These are phyloP conservation scores for Caloenas nicobarica DNA, from an alignment of 2,113 vertebrate genomes.

Conservation along the genomic window DNA sequence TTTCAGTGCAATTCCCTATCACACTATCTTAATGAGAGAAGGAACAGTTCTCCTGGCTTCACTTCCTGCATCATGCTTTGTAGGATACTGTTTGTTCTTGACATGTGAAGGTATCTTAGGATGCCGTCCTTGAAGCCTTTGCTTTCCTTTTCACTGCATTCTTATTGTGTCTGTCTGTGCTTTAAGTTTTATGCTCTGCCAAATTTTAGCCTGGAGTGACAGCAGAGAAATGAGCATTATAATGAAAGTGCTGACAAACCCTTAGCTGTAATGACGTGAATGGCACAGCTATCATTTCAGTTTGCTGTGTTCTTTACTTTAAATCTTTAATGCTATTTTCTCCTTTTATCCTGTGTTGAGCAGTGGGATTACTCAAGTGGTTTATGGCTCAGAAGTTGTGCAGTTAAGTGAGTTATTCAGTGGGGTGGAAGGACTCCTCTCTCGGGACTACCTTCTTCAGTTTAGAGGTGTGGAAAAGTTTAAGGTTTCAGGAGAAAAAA, in stretches of 20 bases:
- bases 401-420: conserved; percentile 29
- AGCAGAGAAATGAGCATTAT: conserved; percentile 58
- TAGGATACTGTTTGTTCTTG: background rate
- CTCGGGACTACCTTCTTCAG: background rate
- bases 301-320: conserved; percentile 55
- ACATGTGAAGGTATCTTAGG: background rate
- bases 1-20: background rate
- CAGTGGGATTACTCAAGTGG: conserved; percentile 55
- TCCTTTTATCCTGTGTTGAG: conserved; percentile 42
- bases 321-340: conserved; percentile 71
- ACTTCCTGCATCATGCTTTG: background rate
- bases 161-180: conserved; percentile 38
- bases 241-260: conserved; percentile 67
- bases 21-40: background rate
- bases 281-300: conserved; percentile 32
- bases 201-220: conserved; percentile 61
- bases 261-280: conserved; percentile 49
- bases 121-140: background rate
- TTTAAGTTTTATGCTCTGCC: conserved; percentile 48
- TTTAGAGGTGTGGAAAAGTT: conserved; percentile 25
- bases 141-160: conserved; percentile 14
- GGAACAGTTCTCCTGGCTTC: background rate
- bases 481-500: background rate
- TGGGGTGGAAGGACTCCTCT: background rate
- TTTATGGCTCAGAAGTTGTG: conserved; percentile 42